phyloP scores from a whole-genome alignment of 2,888 invertebrate genomes.

The Limenitis camilla region DNA sequence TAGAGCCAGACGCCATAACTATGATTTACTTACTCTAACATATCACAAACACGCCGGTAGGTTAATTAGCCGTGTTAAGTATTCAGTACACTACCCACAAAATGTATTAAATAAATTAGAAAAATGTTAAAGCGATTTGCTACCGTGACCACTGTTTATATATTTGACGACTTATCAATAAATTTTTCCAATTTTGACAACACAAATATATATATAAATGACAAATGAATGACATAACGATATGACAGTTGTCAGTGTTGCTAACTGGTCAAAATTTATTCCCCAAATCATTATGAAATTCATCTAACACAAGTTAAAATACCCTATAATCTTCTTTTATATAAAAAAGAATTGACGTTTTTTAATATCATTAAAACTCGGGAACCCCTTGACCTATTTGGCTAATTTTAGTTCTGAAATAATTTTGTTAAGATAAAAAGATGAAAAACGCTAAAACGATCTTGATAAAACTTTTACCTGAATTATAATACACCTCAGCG shows the following conservation, averaged over 20 bases:
- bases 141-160: conserved; percentile 7
- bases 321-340: no score
- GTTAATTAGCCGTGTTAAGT: conserved; percentile 1
- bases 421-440: no score
- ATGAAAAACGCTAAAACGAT: no score
- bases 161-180: conserved; percentile 9
- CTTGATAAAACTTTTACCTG: no score
- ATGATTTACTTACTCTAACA: conserved; percentile 30
- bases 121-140: conserved; percentile 5
- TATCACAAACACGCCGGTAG: conserved; percentile 37
- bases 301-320: no score
- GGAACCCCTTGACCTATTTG: no score
- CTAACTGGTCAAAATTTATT: neutral
- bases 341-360: no score
- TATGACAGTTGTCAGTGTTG: neutral
- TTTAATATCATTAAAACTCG: no score
- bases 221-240: neutral
- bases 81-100: neutral
- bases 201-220: neutral
- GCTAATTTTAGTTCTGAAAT: no score
- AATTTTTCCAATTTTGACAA: conserved; percentile 9
- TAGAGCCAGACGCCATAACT: conserved; percentile 61
- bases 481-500: no score
- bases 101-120: conserved; percentile 1
- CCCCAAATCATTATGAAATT: no score